phyloP scores from a whole-genome alignment of 2,797 vertebrate genomes.

The Tamandua tetradactyla region DNA sequence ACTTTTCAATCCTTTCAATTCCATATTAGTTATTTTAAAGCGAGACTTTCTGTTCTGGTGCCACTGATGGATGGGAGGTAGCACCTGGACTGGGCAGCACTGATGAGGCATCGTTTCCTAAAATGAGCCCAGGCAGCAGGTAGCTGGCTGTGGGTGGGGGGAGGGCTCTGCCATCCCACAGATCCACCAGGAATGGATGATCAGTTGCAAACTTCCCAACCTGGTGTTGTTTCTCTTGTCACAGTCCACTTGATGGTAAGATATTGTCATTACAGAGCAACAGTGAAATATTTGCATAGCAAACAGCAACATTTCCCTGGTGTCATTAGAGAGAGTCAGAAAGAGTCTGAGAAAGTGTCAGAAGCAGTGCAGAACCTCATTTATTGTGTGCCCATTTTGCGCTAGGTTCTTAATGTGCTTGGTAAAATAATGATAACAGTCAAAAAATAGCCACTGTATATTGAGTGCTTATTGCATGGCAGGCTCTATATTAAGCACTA shows the following conservation, averaged over 20 bases:
- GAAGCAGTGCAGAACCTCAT: not conserved
- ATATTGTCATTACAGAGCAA: not conserved
- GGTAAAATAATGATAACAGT: not conserved
- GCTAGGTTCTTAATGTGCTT: not conserved
- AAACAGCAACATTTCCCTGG: not conserved
- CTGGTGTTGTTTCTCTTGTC: accelerated
- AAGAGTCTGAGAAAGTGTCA: not conserved
- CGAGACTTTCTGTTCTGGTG: not conserved
- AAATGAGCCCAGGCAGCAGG: not conserved
- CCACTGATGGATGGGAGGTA: accelerated
- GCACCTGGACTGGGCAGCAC: accelerated
- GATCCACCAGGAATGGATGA: not conserved
- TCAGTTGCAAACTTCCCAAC: accelerated
- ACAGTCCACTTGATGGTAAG: too few species aligned
- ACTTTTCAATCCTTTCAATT: not conserved
- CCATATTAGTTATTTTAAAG: constrained; percentile 2
- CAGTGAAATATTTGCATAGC: not conserved
- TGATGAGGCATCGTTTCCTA: accelerated
- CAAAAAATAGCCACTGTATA: too few species aligned
- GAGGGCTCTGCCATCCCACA: accelerated
- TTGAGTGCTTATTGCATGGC: accelerated
- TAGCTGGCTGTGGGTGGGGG: accelerated
- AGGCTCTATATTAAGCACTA: not conserved
- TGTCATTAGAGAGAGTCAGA: not conserved
- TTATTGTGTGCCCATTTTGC: accelerated